Evolutionary conservation across 1,140 invertebrate genomes (phyloP), one percentile per base, ranked within the genome.

Genomic region (Bradysia coprophila): DNA sequence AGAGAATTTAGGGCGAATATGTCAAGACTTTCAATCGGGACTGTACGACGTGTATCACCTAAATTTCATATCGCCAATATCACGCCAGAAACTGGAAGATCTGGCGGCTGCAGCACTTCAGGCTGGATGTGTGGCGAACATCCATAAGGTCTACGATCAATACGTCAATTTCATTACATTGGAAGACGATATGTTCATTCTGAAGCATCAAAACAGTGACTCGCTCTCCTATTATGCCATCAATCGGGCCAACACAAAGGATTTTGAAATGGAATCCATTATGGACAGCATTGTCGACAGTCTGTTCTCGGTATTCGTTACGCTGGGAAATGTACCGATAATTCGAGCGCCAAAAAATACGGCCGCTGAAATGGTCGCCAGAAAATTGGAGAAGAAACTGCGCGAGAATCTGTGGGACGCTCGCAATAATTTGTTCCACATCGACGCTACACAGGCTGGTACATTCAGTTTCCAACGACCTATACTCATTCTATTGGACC

Each of bases 151-250:
- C 28, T 94, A 77, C 63, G 92, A 96, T 64, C 95, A 98, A 62
- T 98, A 98, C 73, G 69, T 97, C 23, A 97, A 98, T 67, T 99
- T 98, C 58, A 97, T 99, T 51, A 87, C 86, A 22, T 65, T 99
- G 42, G 96, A 99, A 71, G 92, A 98, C 65, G 92, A 98, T 60
- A 73, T 99, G 62, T 99, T 98, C 65, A 78, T 91, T 45, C 66
- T 98, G 43, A 78, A 82, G 56, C 85, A 95, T 63, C 88, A 93
- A 62, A 85, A 89, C 53, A 84, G 83, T 51, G 87, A 94, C 49
- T 60, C 73, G 24, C 71, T 96, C 46, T 94, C 90, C 8, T 98
- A 95, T 67, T 95, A 95, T 71, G 50, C 90, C 13, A 85, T 99
- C 32, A 98, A 98, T 63, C 75, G 81, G 55, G 89, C 87, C 8